Conservation (phyloP, 2,113 vertebrate genomes). For the Lipotes vexillifer region DNA sequence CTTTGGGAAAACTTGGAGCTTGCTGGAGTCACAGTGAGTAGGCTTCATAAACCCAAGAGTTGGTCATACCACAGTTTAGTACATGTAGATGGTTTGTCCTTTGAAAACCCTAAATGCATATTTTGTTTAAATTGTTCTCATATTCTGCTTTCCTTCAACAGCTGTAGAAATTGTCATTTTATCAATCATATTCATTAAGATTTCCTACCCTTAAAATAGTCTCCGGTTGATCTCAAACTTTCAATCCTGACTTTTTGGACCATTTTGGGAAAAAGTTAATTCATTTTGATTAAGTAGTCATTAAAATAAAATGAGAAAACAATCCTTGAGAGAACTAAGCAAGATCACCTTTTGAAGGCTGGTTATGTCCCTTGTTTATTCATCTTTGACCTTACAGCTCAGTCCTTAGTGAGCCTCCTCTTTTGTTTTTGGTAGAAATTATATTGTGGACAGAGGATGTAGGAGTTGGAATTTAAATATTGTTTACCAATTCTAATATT, state of each 20-base stretch:
- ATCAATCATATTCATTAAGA: conserved; percentile 62
- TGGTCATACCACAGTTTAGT: neutral
- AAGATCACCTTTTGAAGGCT: conserved; percentile 28
- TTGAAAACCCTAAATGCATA: conserved; percentile 28
- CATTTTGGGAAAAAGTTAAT: conserved; percentile 65
- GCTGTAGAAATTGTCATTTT: conserved; percentile 17
- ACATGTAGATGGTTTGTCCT: neutral
- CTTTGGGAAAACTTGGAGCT: neutral
- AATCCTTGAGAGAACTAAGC: conserved; percentile 49
- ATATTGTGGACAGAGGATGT: neutral
- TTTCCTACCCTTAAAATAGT: conserved; percentile 52
- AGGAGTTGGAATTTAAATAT: neutral
- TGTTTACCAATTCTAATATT: conserved; percentile 14
- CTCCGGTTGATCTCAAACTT: conserved; percentile 55
- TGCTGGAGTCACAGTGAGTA: neutral
- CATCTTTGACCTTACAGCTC: neutral
- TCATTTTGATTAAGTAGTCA: conserved; percentile 66
- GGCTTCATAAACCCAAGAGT: neutral
- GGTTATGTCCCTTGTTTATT: conserved; percentile 57
- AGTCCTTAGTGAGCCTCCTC: neutral
- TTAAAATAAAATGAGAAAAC: conserved; percentile 70
- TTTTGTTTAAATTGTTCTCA: conserved; percentile 65
- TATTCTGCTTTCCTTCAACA: neutral
- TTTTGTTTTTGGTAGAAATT: conserved; percentile 15
- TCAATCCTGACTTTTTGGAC: conserved; percentile 53